Evolutionary conservation across 2,113 vertebrate species (phyloP).

Genomic region (Calonectris borealis): DNA sequence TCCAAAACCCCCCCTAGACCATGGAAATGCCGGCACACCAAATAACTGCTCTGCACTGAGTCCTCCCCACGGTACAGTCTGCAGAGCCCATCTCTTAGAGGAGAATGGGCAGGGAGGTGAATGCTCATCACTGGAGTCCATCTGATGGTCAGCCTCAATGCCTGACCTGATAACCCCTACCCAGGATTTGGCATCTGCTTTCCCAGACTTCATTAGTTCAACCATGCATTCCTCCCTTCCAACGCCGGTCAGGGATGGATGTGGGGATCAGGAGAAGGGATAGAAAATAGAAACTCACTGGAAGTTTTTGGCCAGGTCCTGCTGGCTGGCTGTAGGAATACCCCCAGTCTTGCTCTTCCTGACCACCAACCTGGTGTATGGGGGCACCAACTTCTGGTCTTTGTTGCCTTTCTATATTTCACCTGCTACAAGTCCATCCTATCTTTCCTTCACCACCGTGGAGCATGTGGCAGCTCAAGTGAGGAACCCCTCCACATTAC

Average conservation of each 20-base stretch:
- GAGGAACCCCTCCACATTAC: background rate
- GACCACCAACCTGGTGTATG: background rate
- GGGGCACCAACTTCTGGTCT: background rate
- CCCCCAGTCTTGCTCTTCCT: background rate
- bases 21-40: background rate
- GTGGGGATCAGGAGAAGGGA: background rate
- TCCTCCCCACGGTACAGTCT: too few species aligned
- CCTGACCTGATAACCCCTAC: background rate
- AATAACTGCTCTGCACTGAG: background rate
- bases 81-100: background rate
- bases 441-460: accelerated
- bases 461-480: too few species aligned
- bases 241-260: accelerated
- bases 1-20: background rate
- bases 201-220: background rate
- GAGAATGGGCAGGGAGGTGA: background rate
- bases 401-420: background rate
- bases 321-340: background rate
- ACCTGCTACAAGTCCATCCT: background rate
- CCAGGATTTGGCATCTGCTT: background rate
- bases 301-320: background rate
- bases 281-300: background rate
- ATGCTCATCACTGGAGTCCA: too few species aligned
- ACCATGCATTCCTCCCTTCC: background rate
- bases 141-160: background rate